Percentiles rank a stretch among this genome's conserved stretches.
phyloP scores from a whole-genome alignment of 2,888 invertebrate species.

The Dryococelus australis region DNA sequence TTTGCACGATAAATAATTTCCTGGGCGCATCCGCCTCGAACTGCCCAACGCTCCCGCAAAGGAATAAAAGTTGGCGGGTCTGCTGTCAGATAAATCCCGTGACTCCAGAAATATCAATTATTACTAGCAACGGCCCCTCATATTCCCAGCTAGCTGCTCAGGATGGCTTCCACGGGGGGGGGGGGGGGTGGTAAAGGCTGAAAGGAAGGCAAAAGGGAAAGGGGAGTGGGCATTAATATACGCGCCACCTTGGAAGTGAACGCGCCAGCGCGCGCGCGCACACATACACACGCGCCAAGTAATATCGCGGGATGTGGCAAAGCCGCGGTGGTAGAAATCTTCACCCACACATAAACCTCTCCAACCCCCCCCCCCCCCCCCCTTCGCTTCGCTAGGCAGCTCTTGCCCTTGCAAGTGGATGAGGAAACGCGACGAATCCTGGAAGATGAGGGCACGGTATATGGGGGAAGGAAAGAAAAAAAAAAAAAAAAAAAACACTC shows the following conservation, averaged over 20 bases:
- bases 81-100: background rate
- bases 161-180: background rate
- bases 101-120: background rate
- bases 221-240: background rate
- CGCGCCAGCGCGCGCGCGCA: background rate
- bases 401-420: background rate
- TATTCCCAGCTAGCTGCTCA: too few relatives aligned
- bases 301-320: background rate
- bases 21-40: background rate
- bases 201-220: too few relatives aligned
- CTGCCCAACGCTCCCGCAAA: background rate
- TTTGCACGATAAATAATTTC: background rate
- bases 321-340: background rate
- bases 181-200: background rate
- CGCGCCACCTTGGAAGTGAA: background rate
- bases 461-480: background rate
- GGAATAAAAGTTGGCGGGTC: background rate
- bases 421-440: slow-evolving; percentile 6
- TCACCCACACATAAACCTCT: too few relatives aligned
- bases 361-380: background rate
- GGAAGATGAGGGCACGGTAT: background rate
- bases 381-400: background rate
- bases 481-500: background rate
- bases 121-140: background rate
- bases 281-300: background rate